Evolutionary conservation across 2,888 invertebrate species (phyloP), one percentile per base, ranked within the genome.

Genomic region (Agapostemon virescens): DNA sequence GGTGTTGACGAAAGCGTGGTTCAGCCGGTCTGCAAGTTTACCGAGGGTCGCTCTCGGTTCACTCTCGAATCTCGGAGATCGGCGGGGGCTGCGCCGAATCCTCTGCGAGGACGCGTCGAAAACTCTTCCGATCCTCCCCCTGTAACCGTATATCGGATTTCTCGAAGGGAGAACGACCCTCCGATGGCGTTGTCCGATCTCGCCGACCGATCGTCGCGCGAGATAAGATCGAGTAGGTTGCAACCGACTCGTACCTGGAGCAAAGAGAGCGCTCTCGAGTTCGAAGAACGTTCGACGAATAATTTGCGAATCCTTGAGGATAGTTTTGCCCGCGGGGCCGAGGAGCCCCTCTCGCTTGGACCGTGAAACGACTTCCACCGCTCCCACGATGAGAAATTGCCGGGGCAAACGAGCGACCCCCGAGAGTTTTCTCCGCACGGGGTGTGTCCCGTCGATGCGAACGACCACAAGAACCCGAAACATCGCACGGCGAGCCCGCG

Each of bases 161-260:
- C 58, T 33, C 26, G 1, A 20, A 26, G 33, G 30, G 33, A 1
- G 17, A 20, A 20, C 58, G 1, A 55, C 26, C 55, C 55, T 13
- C 55, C 55, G 49, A 1, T n/a, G 49, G 49, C 33, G 3, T 7
- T 9, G 40, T 49, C 49, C n/a, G n/a, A n/a, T 49, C 49, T n/a
- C 58, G 33, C 17, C 33, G 17, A 20, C 33, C 33, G 33, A 61
- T 61, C 58, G 33, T 23, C 52, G 58, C 20, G 30, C 30, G 58
- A 61, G 58, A 61, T 61, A 61, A 33, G 58, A 61, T 61, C 58
- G 58, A 61, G 30, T 17, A 61, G 58, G 58, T 55, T 55, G 55
- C 26, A 55, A 26, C 26, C 26, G 55, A 26, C 55, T 55, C 23
- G 23, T 55, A 6, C 26, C n/a, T 49, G 11, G n/a, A 38, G 38